Conservation (phyloP, 2,888 invertebrate species). For the Poecilobothrus nobilitatus region DNA sequence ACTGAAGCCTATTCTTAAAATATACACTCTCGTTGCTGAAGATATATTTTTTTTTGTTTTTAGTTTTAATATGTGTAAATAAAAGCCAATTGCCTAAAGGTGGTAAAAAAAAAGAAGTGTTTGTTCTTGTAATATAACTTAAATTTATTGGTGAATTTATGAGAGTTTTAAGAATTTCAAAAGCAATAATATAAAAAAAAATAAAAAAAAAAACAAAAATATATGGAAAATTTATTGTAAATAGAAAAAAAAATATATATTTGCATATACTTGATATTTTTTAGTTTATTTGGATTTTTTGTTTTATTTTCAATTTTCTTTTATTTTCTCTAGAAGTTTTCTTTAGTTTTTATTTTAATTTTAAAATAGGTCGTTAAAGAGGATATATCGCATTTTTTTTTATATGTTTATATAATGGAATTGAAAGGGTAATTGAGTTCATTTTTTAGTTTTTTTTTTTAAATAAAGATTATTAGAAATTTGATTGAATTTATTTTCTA, state of each 20-base stretch:
- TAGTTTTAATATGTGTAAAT: background rate
- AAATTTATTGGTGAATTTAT: background rate
- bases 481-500: too few relatives aligned
- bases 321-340: too few relatives aligned
- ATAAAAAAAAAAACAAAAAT: background rate
- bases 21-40: too few relatives aligned
- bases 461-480: too few relatives aligned
- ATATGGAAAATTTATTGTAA: background rate
- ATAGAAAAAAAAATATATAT: background rate
- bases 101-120: background rate
- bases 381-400: too few relatives aligned
- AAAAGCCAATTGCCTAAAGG: background rate
- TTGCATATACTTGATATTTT: background rate
- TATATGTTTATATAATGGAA: too few relatives aligned
- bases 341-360: too few relatives aligned
- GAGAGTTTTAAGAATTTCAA: background rate
- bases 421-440: too few relatives aligned
- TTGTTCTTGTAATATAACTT: background rate
- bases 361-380: too few relatives aligned
- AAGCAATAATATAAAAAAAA: background rate
- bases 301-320: background rate
- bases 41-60: background rate
- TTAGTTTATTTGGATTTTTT: background rate
- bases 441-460: too few relatives aligned
- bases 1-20: too few relatives aligned